Evolutionary conservation across 2,888 invertebrate species (phyloP).

Genomic region (Dynastes tityus): DNA sequence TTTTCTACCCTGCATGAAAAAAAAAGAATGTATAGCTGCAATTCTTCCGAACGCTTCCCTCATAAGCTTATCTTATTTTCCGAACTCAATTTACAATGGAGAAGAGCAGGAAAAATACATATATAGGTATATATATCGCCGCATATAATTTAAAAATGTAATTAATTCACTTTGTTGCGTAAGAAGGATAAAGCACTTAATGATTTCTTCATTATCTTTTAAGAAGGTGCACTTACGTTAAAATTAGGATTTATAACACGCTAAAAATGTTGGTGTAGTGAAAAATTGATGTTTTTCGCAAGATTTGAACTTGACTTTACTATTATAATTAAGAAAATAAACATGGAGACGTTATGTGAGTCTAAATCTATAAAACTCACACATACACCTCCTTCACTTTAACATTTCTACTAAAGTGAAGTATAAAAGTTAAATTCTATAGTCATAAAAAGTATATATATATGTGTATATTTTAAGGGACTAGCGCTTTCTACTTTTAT

Average conservation of each 20-base stretch:
- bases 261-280: conserved; percentile 3
- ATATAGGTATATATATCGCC: not conserved
- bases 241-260: conserved; percentile 33
- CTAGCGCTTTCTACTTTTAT: too few relatives aligned
- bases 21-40: conserved; percentile 2
- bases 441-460: too few relatives aligned
- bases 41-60: not conserved
- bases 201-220: conserved; percentile 27
- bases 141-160: not conserved
- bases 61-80: conserved; percentile 14
- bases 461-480: too few relatives aligned
- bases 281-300: conserved; percentile 1
- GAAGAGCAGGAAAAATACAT: not conserved
- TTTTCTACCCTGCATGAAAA: conserved; percentile 24
- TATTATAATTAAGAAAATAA: too few relatives aligned
- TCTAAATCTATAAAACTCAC: too few relatives aligned
- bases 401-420: too few relatives aligned
- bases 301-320: too few relatives aligned
- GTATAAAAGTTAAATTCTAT: too few relatives aligned
- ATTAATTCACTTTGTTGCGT: not conserved
- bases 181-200: not conserved
- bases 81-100: conserved; percentile 3
- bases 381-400: too few relatives aligned
- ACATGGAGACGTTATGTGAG: too few relatives aligned
- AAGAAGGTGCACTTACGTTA: not conserved